phyloP scores from a whole-genome alignment of 2,888 invertebrate genomes.

The Trachelus tabidus region DNA sequence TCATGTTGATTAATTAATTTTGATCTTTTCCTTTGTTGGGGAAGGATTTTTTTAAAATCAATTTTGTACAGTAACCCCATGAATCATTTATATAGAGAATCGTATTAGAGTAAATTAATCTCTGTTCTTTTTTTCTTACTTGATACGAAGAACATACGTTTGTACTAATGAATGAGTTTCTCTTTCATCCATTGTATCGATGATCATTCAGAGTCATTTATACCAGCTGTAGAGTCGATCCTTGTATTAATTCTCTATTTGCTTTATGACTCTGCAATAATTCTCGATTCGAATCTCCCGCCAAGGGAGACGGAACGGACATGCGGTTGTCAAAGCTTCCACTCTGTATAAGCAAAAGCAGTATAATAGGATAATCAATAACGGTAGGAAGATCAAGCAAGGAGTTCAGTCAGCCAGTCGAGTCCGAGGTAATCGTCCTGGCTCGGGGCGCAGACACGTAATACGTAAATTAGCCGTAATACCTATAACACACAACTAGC shows the following conservation, averaged over 20 bases:
- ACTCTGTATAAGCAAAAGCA: not conserved
- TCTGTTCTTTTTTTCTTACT: not conserved
- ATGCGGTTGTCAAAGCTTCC: not conserved
- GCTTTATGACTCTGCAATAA: conserved; percentile 19
- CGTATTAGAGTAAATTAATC: not conserved
- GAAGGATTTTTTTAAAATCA: not conserved
- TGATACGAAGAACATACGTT: not conserved
- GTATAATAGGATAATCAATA: not conserved
- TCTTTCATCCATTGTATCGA: conserved; percentile 3
- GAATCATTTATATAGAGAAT: not conserved
- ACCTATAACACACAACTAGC: conserved; percentile 1
- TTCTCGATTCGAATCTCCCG: conserved; percentile 2
- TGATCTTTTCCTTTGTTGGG: not conserved
- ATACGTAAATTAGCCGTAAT: conserved; percentile 5
- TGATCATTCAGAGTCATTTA: not conserved
- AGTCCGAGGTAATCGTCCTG: not conserved
- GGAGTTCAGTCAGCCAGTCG: not conserved
- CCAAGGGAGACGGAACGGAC: not conserved
- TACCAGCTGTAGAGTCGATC: not conserved
- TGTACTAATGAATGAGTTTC: not conserved
- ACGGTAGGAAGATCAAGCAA: not conserved
- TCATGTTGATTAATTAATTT: not conserved
- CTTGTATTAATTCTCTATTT: conserved; percentile 4
- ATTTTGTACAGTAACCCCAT: not conserved
- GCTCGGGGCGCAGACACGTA: not conserved